These are phyloP conservation scores for Addax nasomaculatus DNA, from an alignment of 2,113 vertebrate genomes.

Conservation along the genomic window DNA sequence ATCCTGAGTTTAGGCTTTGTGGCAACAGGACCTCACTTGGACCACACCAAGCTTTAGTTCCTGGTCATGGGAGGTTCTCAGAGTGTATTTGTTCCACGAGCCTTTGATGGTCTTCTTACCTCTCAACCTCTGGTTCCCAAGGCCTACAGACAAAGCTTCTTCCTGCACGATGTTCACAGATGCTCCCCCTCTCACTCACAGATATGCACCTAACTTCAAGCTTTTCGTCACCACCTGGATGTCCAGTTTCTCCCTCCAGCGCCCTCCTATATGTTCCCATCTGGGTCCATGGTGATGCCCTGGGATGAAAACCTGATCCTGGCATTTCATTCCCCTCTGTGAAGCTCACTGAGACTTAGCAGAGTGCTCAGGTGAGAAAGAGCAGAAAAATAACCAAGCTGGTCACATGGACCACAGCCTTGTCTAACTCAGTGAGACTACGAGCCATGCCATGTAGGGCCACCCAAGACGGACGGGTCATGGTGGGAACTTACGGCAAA, in stretches of 20 bases:
- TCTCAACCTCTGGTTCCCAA: not conserved
- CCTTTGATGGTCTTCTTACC: not conserved
- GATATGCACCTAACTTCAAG: not conserved
- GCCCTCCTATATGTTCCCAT: not conserved
- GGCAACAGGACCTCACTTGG: not conserved
- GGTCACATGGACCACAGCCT: not conserved
- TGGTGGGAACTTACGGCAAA: not conserved
- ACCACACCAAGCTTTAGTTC: not conserved
- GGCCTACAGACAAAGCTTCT: not conserved
- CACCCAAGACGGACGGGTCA: not conserved
- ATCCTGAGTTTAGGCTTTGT: not conserved
- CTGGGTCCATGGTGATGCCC: not conserved
- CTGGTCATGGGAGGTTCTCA: not conserved
- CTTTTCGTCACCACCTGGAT: not conserved
- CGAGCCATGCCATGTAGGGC: not conserved
- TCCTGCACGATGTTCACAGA: not conserved
- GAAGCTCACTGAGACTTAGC: not conserved
- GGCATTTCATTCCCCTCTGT: not conserved
- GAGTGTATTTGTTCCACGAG: not conserved
- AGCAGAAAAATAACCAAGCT: not conserved
- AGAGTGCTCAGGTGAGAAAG: not conserved
- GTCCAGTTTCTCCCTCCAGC: not conserved
- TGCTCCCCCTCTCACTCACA: not conserved
- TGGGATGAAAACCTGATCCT: not conserved
- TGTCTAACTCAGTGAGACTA: not conserved